These are phyloP conservation scores for Bombyx huttoni DNA, from an alignment of 2,888 invertebrate species.

Conservation along the genomic window DNA sequence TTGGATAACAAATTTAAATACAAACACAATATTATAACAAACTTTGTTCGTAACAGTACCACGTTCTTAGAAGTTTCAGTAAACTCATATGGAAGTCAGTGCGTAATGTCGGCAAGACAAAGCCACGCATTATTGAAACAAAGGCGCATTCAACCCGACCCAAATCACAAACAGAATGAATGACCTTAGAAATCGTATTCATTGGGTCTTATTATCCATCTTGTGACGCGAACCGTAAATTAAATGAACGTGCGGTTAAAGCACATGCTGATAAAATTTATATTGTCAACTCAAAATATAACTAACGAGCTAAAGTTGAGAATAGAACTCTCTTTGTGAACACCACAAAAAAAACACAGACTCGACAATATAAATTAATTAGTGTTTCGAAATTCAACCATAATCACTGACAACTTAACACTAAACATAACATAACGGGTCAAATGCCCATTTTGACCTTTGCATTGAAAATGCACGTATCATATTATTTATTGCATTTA, in stretches of 20 bases:
- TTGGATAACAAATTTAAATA: not conserved
- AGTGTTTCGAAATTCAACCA: no score
- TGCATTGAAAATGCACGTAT: no score
- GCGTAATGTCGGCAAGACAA: slow-evolving; percentile 7
- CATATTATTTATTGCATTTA: no score
- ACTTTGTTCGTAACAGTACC: not conserved
- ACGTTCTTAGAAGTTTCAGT: not conserved
- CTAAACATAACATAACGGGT: no score
- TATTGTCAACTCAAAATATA: not conserved
- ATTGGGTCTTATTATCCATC: not conserved
- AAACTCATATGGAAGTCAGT: not conserved
- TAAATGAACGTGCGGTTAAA: not conserved
- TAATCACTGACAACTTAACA: no score
- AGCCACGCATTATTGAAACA: slow-evolving; percentile 15
- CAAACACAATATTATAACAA: not conserved
- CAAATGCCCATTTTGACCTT: no score
- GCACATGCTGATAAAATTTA: not conserved
- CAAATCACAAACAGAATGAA: slow-evolving; percentile 13
- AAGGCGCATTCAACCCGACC: slow-evolving; percentile 16
- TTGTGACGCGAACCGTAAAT: not conserved
- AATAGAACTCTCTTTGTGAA: no score
- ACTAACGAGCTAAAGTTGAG: no score
- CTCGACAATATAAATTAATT: no score
- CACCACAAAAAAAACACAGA: no score
- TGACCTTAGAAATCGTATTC: slow-evolving; percentile 8